phyloP scores from a whole-genome alignment of 2,113 vertebrate species.

The Cacatua alba region DNA sequence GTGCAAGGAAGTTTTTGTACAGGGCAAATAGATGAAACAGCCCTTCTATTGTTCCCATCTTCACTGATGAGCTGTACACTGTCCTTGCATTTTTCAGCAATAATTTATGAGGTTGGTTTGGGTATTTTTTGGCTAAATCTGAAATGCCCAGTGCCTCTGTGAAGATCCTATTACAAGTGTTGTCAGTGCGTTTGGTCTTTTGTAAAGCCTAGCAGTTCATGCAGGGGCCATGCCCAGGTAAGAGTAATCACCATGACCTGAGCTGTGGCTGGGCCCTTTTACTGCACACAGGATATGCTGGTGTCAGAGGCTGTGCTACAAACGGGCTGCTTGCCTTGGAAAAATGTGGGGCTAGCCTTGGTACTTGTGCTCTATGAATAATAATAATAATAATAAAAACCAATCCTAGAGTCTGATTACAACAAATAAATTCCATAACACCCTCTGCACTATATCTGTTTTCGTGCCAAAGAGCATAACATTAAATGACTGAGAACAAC shows the following conservation, averaged over 20 bases:
- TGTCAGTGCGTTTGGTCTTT: not conserved
- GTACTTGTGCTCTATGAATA: slow-evolving; percentile 19
- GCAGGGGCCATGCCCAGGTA: not conserved
- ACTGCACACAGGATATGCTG: not conserved
- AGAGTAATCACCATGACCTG: not conserved
- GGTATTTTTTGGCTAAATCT: not conserved
- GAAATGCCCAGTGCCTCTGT: not conserved
- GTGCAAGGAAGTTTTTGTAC: not conserved
- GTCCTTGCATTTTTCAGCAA: not conserved
- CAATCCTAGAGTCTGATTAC: slow-evolving; percentile 56
- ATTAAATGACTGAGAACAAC: slow-evolving; percentile 59
- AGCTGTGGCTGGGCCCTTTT: not conserved
- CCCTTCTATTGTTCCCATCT: not conserved
- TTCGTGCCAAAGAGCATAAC: slow-evolving; percentile 48
- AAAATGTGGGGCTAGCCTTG: not conserved
- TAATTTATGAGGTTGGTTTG: not conserved
- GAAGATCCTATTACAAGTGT: not conserved
- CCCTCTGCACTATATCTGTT: slow-evolving; percentile 48
- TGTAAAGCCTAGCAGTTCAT: not conserved
- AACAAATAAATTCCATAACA: slow-evolving; percentile 54
- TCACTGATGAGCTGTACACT: not conserved
- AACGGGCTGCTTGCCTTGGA: not conserved
- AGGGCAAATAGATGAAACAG: not conserved
- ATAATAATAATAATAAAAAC: slow-evolving; percentile 55
- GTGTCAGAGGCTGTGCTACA: not conserved